Conservation (phyloP, 1,140 invertebrate species). For the Antheraea mylitta region DNA sequence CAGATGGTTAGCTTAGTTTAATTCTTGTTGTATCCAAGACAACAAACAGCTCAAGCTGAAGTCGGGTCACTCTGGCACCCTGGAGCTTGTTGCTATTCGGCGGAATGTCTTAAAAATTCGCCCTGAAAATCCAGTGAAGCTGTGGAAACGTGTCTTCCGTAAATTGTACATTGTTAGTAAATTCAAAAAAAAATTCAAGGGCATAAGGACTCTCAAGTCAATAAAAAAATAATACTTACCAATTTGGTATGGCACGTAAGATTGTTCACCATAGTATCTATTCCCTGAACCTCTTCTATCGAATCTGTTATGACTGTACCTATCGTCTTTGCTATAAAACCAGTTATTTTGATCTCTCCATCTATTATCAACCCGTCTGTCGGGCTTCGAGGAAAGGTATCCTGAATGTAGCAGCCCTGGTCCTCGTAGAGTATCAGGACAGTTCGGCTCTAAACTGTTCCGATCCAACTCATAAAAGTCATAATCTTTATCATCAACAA, state of each 20-base stretch:
- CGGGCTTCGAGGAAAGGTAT: conserved; percentile 59
- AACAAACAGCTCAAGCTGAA: too few relatives aligned
- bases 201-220: too few relatives aligned
- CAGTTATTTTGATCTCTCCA: conserved; percentile 48
- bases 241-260: conserved; percentile 66
- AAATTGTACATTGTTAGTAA: too few relatives aligned
- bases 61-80: too few relatives aligned
- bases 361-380: conserved; percentile 10
- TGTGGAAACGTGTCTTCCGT: too few relatives aligned
- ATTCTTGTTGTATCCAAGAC: too few relatives aligned
- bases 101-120: too few relatives aligned
- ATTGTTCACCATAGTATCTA: conserved; percentile 54
- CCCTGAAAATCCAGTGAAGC: too few relatives aligned
- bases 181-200: too few relatives aligned
- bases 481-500: conserved; percentile 84
- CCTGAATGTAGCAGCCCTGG: conserved; percentile 64
- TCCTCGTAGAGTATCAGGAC: conserved; percentile 55
- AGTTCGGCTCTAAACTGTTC: conserved; percentile 77
- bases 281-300: conserved; percentile 40
- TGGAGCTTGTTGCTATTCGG: too few relatives aligned
- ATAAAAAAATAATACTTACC: conserved; percentile 42
- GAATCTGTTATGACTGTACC: conserved; percentile 37
- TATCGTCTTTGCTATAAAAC: conserved; percentile 25
- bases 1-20: too few relatives aligned
- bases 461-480: conserved; percentile 88